These are phyloP conservation scores for Formica exsecta DNA, from an alignment of 1,140 invertebrate genomes.

Conservation along the genomic window DNA sequence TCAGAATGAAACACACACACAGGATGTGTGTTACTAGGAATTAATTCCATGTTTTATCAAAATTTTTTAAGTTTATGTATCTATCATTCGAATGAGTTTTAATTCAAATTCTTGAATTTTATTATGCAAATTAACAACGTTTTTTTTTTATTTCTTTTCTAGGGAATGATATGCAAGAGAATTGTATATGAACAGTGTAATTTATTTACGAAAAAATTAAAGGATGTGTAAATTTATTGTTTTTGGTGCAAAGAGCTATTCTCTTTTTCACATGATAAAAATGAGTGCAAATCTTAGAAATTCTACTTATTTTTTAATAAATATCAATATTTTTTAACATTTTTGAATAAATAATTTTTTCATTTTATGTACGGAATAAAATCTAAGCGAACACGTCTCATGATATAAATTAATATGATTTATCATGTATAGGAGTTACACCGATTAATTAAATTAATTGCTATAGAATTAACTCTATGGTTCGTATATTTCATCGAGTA, in stretches of 20 bases:
- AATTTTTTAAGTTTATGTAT: slow-evolving; percentile 25
- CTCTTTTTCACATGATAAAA: neutral
- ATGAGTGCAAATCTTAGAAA: neutral
- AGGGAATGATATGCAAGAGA: neutral
- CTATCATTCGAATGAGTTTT: slow-evolving; percentile 20
- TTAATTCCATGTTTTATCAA: slow-evolving; percentile 25
- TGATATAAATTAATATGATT: neutral
- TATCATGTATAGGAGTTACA: neutral
- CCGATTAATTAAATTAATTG: neutral
- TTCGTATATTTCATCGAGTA: neutral
- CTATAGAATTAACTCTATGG: slow-evolving; percentile 12
- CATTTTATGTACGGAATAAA: neutral
- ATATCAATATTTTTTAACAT: neutral
- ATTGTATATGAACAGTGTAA: slow-evolving; percentile 1
- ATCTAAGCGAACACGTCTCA: neutral
- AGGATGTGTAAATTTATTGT: slow-evolving; percentile 6
- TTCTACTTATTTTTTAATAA: neutral
- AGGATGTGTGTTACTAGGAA: neutral
- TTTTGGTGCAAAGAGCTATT: neutral
- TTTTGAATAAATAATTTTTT: neutral
- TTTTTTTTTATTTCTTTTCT: slow-evolving; percentile 25
- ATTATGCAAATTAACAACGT: slow-evolving; percentile 38
- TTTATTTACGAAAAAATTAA: slow-evolving; percentile 27
- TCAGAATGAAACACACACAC: neutral
- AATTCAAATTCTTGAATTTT: slow-evolving; percentile 18